Evolutionary conservation across 2,113 vertebrate genomes (phyloP).

Genomic region (Tragelaphus imberbis): DNA sequence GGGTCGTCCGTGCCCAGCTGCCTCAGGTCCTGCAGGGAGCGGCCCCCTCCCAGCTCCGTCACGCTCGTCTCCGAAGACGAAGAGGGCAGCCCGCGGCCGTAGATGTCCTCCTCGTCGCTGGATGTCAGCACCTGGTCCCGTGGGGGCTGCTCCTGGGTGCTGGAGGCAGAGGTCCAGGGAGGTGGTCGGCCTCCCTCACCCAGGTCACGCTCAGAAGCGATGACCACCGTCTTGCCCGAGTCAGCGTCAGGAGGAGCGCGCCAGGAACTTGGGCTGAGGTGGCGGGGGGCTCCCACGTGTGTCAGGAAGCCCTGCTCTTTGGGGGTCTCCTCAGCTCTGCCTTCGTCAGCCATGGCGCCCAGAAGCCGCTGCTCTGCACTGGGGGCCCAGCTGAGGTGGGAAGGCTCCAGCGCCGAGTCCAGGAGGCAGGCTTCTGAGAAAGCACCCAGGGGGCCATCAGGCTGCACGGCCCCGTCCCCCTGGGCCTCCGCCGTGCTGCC

Average conservation of each 20-base stretch:
- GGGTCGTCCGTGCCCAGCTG: constrained; percentile 75
- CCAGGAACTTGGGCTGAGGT: background rate
- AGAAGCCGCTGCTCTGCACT: background rate
- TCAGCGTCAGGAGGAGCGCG: background rate
- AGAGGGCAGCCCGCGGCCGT: constrained; percentile 80
- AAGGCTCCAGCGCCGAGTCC: background rate
- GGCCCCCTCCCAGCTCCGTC: constrained; percentile 70
- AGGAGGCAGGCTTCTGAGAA: constrained; percentile 33
- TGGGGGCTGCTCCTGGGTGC: constrained; percentile 7
- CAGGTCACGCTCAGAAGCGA: constrained; percentile 7
- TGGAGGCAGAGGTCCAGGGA: background rate
- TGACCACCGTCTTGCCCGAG: background rate
- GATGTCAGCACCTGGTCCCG: constrained; percentile 74
- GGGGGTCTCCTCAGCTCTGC: background rate
- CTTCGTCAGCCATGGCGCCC: background rate
- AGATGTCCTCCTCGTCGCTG: constrained; percentile 97
- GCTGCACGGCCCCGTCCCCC: background rate
- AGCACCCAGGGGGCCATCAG: background rate
- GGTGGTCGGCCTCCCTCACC: background rate
- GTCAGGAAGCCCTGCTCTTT: background rate
- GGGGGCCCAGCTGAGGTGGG: background rate
- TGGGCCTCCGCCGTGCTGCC: background rate
- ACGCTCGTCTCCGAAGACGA: constrained; percentile 79
- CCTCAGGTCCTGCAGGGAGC: constrained; percentile 73
- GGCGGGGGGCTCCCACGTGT: background rate